Evolutionary conservation across 2,797 vertebrate genomes (phyloP).

Genomic region (Schizopygopsis pylzovi): DNA sequence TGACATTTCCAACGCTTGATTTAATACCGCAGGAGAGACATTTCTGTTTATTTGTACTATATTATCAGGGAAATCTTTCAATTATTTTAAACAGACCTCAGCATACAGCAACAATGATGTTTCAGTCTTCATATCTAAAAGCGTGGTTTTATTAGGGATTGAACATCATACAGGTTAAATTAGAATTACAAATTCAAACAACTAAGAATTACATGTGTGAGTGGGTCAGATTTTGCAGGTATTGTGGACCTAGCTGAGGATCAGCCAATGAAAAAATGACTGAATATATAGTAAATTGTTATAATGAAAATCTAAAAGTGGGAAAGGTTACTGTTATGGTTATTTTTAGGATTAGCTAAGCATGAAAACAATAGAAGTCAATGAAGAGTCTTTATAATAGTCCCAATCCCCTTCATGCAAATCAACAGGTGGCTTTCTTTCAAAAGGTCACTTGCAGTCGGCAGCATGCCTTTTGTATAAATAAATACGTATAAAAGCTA

Average conservation of each 20-base stretch:
- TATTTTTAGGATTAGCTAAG: too few relatives aligned
- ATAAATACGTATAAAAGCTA: too few relatives aligned
- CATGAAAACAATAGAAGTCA: too few relatives aligned
- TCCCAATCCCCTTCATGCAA: background rate
- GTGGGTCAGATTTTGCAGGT: background rate
- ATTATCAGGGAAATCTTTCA: background rate
- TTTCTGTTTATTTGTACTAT: background rate
- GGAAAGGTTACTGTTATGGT: background rate
- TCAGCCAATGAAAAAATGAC: background rate
- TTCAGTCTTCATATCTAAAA: background rate
- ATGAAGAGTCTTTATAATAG: background rate
- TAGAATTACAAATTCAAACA: background rate
- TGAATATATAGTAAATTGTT: background rate
- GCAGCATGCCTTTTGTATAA: background rate
- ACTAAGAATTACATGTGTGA: background rate
- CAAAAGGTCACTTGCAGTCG: conserved; percentile 1
- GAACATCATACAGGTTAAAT: background rate
- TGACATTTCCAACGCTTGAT: conserved; percentile 1
- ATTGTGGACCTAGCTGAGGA: background rate
- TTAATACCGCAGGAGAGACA: conserved; percentile 12
- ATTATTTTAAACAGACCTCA: background rate
- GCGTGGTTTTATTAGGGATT: background rate
- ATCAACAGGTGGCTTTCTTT: background rate
- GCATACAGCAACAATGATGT: background rate
- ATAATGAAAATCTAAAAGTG: background rate